Evolutionary conservation across 2,888 invertebrate genomes (phyloP).

Genomic region (Andricus curvator): DNA sequence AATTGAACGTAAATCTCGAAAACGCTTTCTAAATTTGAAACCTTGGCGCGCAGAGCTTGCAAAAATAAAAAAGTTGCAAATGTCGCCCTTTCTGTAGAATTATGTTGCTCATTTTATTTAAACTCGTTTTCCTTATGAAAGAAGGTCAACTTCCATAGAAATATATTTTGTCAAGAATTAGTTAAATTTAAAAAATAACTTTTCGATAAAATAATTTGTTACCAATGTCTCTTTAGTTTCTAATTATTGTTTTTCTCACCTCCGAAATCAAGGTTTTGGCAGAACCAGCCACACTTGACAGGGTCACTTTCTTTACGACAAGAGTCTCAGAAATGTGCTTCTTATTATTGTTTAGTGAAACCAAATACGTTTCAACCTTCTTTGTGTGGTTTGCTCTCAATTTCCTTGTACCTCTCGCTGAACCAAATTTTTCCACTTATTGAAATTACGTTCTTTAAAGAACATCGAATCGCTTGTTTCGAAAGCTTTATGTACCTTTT

Average conservation of each 20-base stretch:
- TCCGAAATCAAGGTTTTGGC: not conserved
- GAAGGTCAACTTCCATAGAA: not conserved
- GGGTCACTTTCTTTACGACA: slow-evolving; percentile 78
- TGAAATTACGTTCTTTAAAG: slow-evolving; percentile 82
- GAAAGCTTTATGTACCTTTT: slow-evolving; percentile 83
- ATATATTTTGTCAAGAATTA: not conserved
- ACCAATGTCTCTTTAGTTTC: too few species aligned
- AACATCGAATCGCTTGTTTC: slow-evolving; percentile 85
- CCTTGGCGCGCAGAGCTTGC: slow-evolving; percentile 77
- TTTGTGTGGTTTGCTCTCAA: slow-evolving; percentile 81
- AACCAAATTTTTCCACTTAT: slow-evolving; percentile 81
- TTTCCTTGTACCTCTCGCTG: slow-evolving; percentile 76
- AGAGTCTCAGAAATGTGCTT: slow-evolving; percentile 79
- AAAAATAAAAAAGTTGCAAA: slow-evolving; percentile 56
- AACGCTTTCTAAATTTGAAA: slow-evolving; percentile 77
- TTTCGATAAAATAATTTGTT: too few species aligned
- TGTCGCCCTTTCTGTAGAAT: not conserved
- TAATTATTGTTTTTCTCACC: not conserved
- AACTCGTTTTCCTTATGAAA: not conserved
- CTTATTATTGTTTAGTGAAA: slow-evolving; percentile 79
- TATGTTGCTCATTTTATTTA: not conserved
- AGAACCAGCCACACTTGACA: not conserved
- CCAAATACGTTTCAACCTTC: slow-evolving; percentile 79
- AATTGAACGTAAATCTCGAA: slow-evolving; percentile 78
- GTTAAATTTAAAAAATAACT: too few species aligned